Conservation (phyloP, 1,140 invertebrate species). For the Oedothorax gibbosus region DNA sequence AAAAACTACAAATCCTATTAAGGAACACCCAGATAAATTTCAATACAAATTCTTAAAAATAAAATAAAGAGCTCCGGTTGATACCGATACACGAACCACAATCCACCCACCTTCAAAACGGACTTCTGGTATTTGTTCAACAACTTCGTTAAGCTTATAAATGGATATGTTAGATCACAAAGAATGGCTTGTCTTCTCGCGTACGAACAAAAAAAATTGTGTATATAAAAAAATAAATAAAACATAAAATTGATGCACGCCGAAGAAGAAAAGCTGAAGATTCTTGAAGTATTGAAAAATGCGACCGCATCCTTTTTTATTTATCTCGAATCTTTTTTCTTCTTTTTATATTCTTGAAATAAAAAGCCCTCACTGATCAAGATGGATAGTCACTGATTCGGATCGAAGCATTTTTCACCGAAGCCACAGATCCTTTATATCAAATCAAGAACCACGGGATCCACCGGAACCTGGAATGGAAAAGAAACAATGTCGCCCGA, state of each 20-base stretch:
- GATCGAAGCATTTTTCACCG: slow-evolving; percentile 45
- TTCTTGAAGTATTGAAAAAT: slow-evolving; percentile 53
- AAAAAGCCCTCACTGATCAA: slow-evolving; percentile 50
- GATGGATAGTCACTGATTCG: slow-evolving; percentile 49
- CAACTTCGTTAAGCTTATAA: slow-evolving; percentile 41
- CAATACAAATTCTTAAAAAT: too few species aligned
- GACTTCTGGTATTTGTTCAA: slow-evolving; percentile 22
- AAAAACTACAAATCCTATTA: too few species aligned
- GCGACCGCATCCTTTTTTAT: slow-evolving; percentile 46
- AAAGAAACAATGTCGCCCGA: too few species aligned
- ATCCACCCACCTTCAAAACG: too few species aligned
- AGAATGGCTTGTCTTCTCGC: slow-evolving; percentile 31
- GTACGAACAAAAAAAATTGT: not conserved
- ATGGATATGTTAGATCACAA: slow-evolving; percentile 35
- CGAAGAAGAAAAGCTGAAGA: slow-evolving; percentile 44
- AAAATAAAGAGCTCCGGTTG: too few species aligned
- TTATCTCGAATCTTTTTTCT: slow-evolving; percentile 25
- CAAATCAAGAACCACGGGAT: slow-evolving; percentile 24
- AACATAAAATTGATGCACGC: slow-evolving; percentile 20
- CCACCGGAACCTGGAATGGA: too few species aligned
- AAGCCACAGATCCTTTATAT: slow-evolving; percentile 38
- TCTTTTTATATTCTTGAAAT: slow-evolving; percentile 23
- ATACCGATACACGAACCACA: too few species aligned
- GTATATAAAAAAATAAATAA: slow-evolving; percentile 20
- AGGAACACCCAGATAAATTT: too few species aligned